Percentiles rank a stretch among this genome's conserved stretches.
phyloP scores from a whole-genome alignment of 2,888 invertebrate species.

The Cantharis flavilabris region DNA sequence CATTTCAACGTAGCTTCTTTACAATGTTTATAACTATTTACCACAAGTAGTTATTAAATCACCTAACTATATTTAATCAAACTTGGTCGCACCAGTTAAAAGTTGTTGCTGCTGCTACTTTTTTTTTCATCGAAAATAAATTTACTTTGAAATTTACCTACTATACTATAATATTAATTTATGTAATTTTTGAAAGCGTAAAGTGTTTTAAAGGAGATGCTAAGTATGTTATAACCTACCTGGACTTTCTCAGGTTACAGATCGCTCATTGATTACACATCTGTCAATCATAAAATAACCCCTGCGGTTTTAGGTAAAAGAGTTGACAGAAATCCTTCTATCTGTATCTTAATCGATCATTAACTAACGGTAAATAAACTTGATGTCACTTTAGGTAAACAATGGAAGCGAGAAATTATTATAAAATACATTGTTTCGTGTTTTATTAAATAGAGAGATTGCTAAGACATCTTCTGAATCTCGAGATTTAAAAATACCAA shows the following conservation, averaged over 20 bases:
- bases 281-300: conserved; percentile 4
- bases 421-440: not conserved
- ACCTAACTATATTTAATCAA: not conserved
- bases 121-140: not conserved
- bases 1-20: conserved; percentile 2
- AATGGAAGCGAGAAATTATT: not conserved
- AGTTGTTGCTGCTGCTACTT: not conserved
- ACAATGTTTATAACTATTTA: not conserved
- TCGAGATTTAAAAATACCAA: no score
- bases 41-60: not conserved
- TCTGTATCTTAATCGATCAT: conserved; percentile 3
- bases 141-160: not conserved
- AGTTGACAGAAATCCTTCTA: conserved; percentile 1
- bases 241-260: not conserved
- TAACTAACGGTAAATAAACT: not conserved
- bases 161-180: not conserved
- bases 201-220: not conserved
- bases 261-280: not conserved
- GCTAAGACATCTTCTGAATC: not conserved
- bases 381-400: not conserved
- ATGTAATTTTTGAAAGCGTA: not conserved
- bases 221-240: not conserved
- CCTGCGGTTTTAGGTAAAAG: not conserved
- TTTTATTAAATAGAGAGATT: not conserved
- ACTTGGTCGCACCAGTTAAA: not conserved